phyloP scores from a whole-genome alignment of 2,797 vertebrate species.

The Coluber constrictor region DNA sequence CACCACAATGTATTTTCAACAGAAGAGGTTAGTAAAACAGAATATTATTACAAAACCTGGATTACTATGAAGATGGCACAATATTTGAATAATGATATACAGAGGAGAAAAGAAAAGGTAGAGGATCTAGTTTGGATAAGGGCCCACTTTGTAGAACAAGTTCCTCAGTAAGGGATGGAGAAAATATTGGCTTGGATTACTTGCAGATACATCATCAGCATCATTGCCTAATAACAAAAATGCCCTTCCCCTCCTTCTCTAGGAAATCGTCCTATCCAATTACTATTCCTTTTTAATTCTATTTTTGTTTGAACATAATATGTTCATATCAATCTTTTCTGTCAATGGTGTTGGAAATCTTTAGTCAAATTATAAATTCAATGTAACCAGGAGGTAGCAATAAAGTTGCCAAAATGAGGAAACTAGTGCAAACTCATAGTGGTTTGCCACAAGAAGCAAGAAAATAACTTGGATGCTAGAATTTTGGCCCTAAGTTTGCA shows the following conservation, averaged over 20 bases:
- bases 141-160: neutral
- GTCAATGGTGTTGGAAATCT: neutral
- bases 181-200: neutral
- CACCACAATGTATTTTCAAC: neutral
- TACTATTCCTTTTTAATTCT: neutral
- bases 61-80: neutral
- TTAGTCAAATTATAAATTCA: neutral
- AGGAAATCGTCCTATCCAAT: neutral
- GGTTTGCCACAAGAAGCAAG: neutral
- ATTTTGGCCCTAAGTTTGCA: neutral
- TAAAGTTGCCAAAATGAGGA: neutral
- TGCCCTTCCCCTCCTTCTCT: neutral
- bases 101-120: neutral
- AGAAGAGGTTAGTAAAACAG: too few species aligned
- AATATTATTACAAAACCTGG: neutral
- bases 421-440: neutral
- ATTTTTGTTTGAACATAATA: neutral
- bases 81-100: neutral
- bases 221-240: neutral
- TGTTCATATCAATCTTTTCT: neutral
- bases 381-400: neutral
- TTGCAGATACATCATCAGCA: neutral
- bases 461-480: neutral
- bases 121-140: neutral
- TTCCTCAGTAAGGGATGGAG: neutral